Conservation (phyloP, 1,140 invertebrate genomes). For the Condylostylus longicornis region DNA sequence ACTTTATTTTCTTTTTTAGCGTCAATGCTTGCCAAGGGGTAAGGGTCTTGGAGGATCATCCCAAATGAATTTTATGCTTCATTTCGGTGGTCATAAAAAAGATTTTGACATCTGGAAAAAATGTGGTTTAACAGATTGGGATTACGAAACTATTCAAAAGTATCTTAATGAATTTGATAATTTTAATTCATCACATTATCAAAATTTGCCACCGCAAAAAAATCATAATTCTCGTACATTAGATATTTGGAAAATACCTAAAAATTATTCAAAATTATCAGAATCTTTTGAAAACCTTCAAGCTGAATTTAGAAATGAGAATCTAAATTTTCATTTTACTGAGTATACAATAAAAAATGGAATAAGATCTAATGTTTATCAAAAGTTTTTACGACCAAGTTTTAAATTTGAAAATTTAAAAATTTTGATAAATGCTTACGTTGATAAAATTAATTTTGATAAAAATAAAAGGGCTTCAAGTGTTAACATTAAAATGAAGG, state of each 20-base stretch:
- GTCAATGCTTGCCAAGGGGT: constrained; percentile 45
- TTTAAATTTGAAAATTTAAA: constrained; percentile 49
- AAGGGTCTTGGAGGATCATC: constrained; percentile 55
- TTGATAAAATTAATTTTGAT: constrained; percentile 32
- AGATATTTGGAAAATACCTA: not conserved
- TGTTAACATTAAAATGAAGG: constrained; percentile 22
- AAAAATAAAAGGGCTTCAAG: constrained; percentile 12
- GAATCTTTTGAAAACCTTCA: constrained; percentile 34
- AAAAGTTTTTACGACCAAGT: constrained; percentile 51
- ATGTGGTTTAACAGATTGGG: constrained; percentile 39
- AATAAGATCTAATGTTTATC: constrained; percentile 45
- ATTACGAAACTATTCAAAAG: constrained; percentile 17
- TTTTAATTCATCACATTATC: too few relatives aligned
- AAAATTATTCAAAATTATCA: constrained; percentile 29
- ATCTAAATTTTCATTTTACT: constrained; percentile 33
- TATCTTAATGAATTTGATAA: too few relatives aligned
- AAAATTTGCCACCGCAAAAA: too few relatives aligned
- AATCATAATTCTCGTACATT: too few relatives aligned
- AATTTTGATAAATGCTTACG: constrained; percentile 49
- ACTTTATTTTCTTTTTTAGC: constrained; percentile 25
- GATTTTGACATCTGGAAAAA: constrained; percentile 43
- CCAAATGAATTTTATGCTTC: constrained; percentile 51
- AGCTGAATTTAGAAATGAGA: constrained; percentile 29
- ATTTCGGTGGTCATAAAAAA: constrained; percentile 41
- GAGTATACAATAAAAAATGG: constrained; percentile 47